phyloP scores from a whole-genome alignment of 2,113 vertebrate species.

The Psophia crepitans region DNA sequence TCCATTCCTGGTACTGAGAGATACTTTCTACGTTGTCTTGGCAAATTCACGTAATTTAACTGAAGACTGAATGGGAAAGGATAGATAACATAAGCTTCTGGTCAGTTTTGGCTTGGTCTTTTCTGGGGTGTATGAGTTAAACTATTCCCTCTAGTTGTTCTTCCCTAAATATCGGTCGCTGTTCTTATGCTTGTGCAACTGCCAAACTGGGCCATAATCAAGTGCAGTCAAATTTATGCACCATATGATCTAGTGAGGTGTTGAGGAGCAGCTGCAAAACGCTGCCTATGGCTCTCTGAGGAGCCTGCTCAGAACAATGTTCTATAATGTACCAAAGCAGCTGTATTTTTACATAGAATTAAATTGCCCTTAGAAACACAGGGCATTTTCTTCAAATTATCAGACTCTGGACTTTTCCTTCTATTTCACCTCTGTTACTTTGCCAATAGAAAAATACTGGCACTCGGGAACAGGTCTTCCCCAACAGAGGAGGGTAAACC shows the following conservation, averaged over 20 bases:
- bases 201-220: background rate
- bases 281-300: background rate
- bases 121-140: background rate
- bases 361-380: background rate
- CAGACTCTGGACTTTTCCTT: background rate
- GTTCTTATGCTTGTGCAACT: background rate
- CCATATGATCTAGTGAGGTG: background rate
- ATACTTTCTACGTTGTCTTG: background rate
- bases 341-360: background rate
- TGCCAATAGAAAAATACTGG: background rate
- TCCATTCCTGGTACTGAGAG: background rate
- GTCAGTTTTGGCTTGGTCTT: background rate
- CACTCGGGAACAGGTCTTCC: background rate
- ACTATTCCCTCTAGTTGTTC: background rate
- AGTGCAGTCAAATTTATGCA: background rate
- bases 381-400: background rate
- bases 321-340: background rate
- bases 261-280: background rate
- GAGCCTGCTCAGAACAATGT: background rate
- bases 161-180: background rate
- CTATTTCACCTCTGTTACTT: background rate
- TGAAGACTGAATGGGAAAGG: background rate
- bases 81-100: background rate
- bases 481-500: background rate
- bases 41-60: background rate